These are phyloP conservation scores for Aquatica leii DNA, from an alignment of 2,888 invertebrate genomes.

Conservation along the genomic window DNA sequence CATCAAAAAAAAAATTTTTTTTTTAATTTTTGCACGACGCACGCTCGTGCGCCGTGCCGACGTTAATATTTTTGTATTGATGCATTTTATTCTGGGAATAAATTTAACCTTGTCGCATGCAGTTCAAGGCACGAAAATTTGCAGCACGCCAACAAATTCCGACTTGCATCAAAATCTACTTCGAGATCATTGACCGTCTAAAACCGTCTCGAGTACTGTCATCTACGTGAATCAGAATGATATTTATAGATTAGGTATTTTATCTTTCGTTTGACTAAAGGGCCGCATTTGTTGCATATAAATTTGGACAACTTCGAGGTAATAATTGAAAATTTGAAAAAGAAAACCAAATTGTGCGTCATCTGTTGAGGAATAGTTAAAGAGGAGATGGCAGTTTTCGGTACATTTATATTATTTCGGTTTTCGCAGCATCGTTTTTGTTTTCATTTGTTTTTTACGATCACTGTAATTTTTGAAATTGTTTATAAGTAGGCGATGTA, in stretches of 20 bases:
- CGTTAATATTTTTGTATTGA: too few species aligned
- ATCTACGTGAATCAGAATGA: constrained; percentile 51
- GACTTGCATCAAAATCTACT: constrained; percentile 49
- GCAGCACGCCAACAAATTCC: constrained; percentile 53
- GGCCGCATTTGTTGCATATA: constrained; percentile 27
- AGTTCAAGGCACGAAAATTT: constrained; percentile 53
- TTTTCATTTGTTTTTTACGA: too few species aligned
- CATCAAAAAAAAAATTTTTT: neutral
- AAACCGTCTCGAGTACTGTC: constrained; percentile 53
- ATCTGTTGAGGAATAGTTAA: too few species aligned
- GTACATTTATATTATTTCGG: too few species aligned
- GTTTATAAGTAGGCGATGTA: too few species aligned
- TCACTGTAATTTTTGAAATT: too few species aligned
- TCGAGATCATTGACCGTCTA: constrained; percentile 53
- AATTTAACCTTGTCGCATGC: constrained; percentile 53
- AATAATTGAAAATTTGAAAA: neutral
- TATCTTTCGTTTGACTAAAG: constrained; percentile 6
- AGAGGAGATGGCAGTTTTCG: too few species aligned
- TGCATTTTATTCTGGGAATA: constrained; percentile 43
- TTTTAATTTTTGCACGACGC: too few species aligned
- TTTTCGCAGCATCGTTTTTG: too few species aligned
- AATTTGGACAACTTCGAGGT: constrained; percentile 11
- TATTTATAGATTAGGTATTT: constrained; percentile 49
- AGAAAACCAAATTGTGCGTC: neutral
- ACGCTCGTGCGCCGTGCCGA: too few species aligned